A percentile compares a stretch with the other conserved stretches of the same genome.
Conservation (phyloP, 2,113 vertebrate genomes). For the Rhinogobius similis region DNA sequence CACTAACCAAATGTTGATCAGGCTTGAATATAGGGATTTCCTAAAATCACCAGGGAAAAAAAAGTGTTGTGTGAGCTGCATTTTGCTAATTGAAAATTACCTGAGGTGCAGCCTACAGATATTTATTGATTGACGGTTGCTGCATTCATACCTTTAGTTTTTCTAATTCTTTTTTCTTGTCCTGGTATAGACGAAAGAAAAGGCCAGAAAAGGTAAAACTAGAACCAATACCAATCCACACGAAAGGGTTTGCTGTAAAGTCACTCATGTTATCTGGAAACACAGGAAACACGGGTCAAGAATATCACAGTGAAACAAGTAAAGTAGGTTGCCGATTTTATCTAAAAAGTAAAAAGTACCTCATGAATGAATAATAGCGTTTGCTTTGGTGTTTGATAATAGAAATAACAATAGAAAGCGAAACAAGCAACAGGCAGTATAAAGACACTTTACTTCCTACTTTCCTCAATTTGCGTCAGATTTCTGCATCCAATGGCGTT, state of each 20-base stretch:
- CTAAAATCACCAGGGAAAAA: constrained; percentile 27
- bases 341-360: neutral
- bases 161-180: constrained; percentile 68
- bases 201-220: constrained; percentile 74
- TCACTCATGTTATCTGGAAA: constrained; percentile 68
- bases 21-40: constrained; percentile 73
- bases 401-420: neutral
- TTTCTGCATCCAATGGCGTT: constrained; percentile 37
- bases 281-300: neutral
- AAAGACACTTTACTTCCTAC: constrained; percentile 23
- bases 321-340: neutral
- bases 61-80: neutral
- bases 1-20: constrained; percentile 62
- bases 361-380: neutral
- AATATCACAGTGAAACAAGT: neutral
- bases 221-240: constrained; percentile 69
- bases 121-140: neutral
- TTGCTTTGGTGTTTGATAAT: neutral
- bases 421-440: constrained; percentile 4
- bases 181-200: constrained; percentile 72
- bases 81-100: too few species aligned
- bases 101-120: neutral
- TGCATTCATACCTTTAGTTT: constrained; percentile 57
- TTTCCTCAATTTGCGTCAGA: constrained; percentile 5
- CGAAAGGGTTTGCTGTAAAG: constrained; percentile 51